These are phyloP conservation scores for Conomelus anceps DNA, from an alignment of 2,888 invertebrate genomes.

Conservation along the genomic window DNA sequence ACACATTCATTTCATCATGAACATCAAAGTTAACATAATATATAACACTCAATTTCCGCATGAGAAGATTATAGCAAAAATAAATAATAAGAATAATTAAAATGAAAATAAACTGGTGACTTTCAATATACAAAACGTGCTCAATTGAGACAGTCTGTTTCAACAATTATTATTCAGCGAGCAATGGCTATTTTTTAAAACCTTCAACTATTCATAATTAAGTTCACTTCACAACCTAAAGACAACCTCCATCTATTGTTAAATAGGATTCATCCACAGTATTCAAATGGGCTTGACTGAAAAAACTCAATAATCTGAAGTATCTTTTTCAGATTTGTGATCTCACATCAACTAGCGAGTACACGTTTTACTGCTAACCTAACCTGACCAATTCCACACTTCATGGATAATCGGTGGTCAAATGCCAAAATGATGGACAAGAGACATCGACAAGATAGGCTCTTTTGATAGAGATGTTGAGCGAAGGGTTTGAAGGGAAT, in stretches of 20 bases:
- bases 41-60: too few relatives aligned
- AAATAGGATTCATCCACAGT: background rate
- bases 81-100: too few relatives aligned
- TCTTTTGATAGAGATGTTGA: too few relatives aligned
- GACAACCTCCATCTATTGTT: background rate
- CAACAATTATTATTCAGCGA: too few relatives aligned
- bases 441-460: too few relatives aligned
- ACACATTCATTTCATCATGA: too few relatives aligned
- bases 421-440: background rate
- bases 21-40: too few relatives aligned
- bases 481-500: too few relatives aligned
- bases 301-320: background rate
- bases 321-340: background rate
- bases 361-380: background rate
- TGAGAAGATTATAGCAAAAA: too few relatives aligned
- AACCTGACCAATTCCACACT: background rate
- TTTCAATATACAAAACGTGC: too few relatives aligned
- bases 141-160: too few relatives aligned
- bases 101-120: too few relatives aligned
- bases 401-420: background rate
- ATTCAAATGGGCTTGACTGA: background rate
- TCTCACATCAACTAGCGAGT: background rate
- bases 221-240: background rate
- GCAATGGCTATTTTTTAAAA: background rate
- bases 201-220: background rate